Evolutionary conservation across 2,888 invertebrate genomes (phyloP), one percentile per base, ranked within the genome.

Genomic region (Octonoba sinensis): DNA sequence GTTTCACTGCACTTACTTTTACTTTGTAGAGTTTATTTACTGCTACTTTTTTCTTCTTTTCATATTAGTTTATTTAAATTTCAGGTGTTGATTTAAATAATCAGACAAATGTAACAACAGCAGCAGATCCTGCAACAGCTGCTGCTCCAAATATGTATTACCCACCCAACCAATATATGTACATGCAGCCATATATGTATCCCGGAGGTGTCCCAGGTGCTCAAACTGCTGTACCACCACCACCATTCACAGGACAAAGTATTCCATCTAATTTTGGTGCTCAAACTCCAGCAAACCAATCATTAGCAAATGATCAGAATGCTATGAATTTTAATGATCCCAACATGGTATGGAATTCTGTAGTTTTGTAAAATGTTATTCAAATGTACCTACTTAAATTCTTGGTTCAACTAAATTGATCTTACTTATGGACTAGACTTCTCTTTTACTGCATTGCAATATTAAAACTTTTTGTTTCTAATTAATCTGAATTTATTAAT

Each of bases 141-240:
- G 46, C 72, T 0, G 44, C 65, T 44, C 56, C 72, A 54, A 47
- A 46, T 51, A 77, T 72, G 18, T 81, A 73, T 27, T 69, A 81
- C 56, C 79, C 66, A 20, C 67, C 44, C 20, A 13, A 67, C 16
- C 73, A 72, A 47, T 79, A 72, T 51, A 81, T 81, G 79, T 81
- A 81, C 22, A 69, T 81, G 79, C 79, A 73, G 46, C 72, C 72
- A n/a, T 81, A 73, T 64, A 57, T 82, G 65, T 82, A 75, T 51
- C 82, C 82, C 44, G 59, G 65, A 12, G 60, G 51, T 51, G 44
- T 74, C n/a, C 60, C 73, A 16, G 75, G 56, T 18, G 69, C 27
- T 18, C 74, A 67, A 16, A 51, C 82, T 44, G 64, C 49, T 12
- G 56, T 64, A 4, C 73, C 81, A 46, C 59, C 51, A 20, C 27